phyloP scores from a whole-genome alignment of 2,888 invertebrate species.

The Alviniconcha strummeri region DNA sequence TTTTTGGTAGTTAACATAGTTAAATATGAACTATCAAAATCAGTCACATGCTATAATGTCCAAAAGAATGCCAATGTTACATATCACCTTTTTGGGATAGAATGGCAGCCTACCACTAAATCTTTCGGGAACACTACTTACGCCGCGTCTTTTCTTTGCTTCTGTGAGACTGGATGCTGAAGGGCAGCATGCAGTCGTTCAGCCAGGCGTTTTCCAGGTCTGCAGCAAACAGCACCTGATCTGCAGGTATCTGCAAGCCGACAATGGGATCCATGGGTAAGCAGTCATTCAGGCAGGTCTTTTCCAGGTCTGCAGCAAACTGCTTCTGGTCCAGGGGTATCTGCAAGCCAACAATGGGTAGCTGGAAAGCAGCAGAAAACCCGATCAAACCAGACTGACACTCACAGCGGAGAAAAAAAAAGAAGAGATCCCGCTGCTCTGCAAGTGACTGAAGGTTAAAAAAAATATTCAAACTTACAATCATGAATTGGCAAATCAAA shows the following conservation, averaged over 20 bases:
- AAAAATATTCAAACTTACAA: neutral
- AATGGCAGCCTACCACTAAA: too few species aligned
- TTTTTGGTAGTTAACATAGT: too few species aligned
- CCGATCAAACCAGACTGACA: too few species aligned
- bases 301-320: slow-evolving; percentile 11
- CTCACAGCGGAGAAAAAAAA: neutral
- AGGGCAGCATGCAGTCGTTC: neutral
- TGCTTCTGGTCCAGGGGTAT: neutral
- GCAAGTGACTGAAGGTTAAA: neutral
- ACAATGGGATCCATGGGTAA: neutral
- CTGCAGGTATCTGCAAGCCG: neutral
- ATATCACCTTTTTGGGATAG: too few species aligned
- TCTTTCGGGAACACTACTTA: neutral
- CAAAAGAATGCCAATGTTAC: too few species aligned
- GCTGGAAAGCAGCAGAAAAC: neutral
- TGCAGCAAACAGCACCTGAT: neutral
- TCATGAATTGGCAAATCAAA: neutral
- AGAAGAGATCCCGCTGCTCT: neutral
- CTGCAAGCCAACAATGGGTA: neutral
- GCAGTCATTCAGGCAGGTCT: slow-evolving; percentile 2
- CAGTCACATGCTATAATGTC: neutral
- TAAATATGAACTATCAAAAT: neutral
- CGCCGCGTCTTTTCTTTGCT: slow-evolving; percentile 10
- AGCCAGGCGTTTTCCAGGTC: slow-evolving; percentile 22
- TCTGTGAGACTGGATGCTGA: neutral